Percentiles rank a stretch among this genome's conserved stretches.
Evolutionary conservation across 2,888 invertebrate genomes (phyloP).

Genomic region (Pantelozetes paolii): DNA sequence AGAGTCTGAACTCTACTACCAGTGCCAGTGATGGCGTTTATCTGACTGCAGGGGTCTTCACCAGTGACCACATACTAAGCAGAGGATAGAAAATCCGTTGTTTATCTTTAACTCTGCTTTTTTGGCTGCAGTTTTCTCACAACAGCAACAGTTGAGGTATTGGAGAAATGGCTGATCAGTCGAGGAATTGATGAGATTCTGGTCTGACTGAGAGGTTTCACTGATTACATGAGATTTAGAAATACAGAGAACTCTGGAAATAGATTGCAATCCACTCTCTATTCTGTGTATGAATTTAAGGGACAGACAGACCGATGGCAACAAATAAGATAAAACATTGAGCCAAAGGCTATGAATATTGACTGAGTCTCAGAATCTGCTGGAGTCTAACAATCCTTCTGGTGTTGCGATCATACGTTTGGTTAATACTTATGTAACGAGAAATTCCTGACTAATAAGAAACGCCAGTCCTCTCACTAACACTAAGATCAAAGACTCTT

Average conservation of each 20-base stretch:
- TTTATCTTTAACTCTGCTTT: neutral
- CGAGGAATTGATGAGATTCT: constrained; percentile 27
- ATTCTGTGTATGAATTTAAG: neutral
- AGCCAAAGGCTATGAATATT: constrained; percentile 18
- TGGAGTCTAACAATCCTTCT: constrained; percentile 9
- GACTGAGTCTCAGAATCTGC: neutral
- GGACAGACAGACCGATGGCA: neutral
- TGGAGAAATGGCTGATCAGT: neutral
- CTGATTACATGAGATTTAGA: constrained; percentile 24
- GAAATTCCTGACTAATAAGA: constrained; percentile 25
- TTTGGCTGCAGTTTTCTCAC: neutral
- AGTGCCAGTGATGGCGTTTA: constrained; percentile 25
- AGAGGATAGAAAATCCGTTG: constrained; percentile 15
- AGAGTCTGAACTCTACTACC: neutral
- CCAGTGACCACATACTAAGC: constrained; percentile 32
- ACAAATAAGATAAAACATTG: neutral
- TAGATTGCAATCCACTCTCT: neutral
- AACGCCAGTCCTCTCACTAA: constrained; percentile 13
- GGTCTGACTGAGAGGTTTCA: constrained; percentile 21
- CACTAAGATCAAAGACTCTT: constrained; percentile 20
- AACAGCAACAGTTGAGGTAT: constrained; percentile 26
- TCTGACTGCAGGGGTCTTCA: constrained; percentile 18
- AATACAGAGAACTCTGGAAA: neutral
- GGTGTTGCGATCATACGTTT: constrained; percentile 25
- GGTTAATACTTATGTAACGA: constrained; percentile 28